Evolutionary conservation across 1,140 invertebrate species (phyloP).

Genomic region (Diuraphis noxia): DNA sequence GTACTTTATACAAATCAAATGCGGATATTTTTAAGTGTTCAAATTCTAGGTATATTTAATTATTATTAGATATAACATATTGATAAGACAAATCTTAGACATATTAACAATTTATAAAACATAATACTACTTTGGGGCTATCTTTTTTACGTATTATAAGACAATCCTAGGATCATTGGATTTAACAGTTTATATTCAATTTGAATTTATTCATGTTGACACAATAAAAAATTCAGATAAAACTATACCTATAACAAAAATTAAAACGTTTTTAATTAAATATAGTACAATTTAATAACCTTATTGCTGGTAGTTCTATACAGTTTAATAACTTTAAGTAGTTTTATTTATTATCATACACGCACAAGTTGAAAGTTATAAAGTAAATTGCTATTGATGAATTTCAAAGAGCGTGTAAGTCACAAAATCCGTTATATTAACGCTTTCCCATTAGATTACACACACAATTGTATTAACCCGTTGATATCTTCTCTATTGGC

Average conservation of each 20-base stretch:
- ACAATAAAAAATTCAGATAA: not conserved
- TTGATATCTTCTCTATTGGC: constrained; percentile 38
- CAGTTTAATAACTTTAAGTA: not conserved
- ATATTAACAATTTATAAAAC: too few relatives aligned
- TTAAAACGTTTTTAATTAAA: not conserved
- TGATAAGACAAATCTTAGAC: too few relatives aligned
- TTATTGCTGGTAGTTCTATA: not conserved
- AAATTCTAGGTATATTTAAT: too few relatives aligned
- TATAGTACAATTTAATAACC: not conserved
- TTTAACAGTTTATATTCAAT: not conserved
- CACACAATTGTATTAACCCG: not conserved
- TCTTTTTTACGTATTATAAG: not conserved
- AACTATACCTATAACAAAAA: not conserved
- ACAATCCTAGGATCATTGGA: not conserved
- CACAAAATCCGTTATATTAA: not conserved
- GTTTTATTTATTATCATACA: not conserved
- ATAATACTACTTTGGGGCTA: too few relatives aligned
- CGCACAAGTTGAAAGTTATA: not conserved
- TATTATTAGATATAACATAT: too few relatives aligned
- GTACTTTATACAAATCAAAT: too few relatives aligned
- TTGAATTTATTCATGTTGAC: not conserved
- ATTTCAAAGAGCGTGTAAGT: not conserved
- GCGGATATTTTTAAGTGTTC: too few relatives aligned
- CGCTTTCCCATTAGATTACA: constrained; percentile 19
- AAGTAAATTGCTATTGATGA: not conserved